Conservation (phyloP, 2,797 vertebrate genomes). For the Ctenopoma kingsleyae region DNA sequence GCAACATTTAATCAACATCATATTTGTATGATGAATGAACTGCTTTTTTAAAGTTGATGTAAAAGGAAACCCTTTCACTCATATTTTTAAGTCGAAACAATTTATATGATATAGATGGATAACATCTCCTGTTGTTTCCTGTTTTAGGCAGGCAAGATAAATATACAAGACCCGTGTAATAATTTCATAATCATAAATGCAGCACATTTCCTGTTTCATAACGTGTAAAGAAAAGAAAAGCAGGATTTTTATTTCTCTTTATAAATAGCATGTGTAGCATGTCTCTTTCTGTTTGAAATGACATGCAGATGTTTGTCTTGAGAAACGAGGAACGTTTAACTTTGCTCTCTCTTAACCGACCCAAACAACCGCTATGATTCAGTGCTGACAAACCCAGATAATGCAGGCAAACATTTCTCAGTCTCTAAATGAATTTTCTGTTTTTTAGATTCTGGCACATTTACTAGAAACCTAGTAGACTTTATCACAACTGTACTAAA, state of each 20-base stretch:
- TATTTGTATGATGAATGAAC: too few species aligned
- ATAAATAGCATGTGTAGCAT: background rate
- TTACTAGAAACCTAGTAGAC: conserved; percentile 1
- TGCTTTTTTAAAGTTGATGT: too few species aligned
- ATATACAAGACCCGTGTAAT: background rate
- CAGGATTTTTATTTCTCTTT: background rate
- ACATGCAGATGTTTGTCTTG: conserved; percentile 19
- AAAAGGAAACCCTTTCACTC: too few species aligned
- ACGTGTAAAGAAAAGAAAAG: background rate
- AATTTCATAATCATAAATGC: too few species aligned
- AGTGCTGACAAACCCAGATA: conserved; percentile 22
- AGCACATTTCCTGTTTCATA: background rate
- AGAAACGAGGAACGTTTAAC: conserved; percentile 2
- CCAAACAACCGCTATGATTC: conserved; percentile 21
- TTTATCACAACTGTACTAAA: conserved; percentile 29
- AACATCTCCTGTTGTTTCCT: background rate
- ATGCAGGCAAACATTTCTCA: conserved; percentile 13
- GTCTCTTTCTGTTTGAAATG: conserved; percentile 11
- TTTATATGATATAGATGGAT: too few species aligned
- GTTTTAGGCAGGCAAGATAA: background rate
- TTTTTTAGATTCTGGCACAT: background rate
- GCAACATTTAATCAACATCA: too few species aligned
- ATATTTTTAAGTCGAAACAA: too few species aligned
- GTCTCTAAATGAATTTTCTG: conserved; percentile 8
- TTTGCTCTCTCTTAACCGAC: conserved; percentile 7